Percentiles rank a stretch among this genome's conserved stretches.
These are phyloP conservation scores for Brenthis hecate DNA, from an alignment of 2,888 invertebrate species.

Conservation along the genomic window DNA sequence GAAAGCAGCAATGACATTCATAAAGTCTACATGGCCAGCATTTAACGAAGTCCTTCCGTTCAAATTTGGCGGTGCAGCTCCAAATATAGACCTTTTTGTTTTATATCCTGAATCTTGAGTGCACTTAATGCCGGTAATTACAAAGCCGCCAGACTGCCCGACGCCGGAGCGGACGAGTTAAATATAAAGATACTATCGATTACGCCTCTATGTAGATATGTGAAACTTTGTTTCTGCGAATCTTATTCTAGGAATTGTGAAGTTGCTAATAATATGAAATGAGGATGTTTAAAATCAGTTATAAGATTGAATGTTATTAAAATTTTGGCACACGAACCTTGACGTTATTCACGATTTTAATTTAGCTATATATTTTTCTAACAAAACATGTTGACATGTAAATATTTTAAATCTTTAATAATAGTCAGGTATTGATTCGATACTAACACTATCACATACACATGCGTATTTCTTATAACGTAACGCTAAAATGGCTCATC, in stretches of 20 bases:
- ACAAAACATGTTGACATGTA: too few relatives aligned
- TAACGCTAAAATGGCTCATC: too few relatives aligned
- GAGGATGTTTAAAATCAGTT: background rate
- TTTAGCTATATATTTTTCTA: too few relatives aligned
- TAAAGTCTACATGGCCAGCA: background rate
- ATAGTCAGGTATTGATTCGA: background rate
- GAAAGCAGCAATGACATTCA: background rate
- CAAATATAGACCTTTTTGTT: slow-evolving; percentile 29
- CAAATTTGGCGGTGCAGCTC: slow-evolving; percentile 26
- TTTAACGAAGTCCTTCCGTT: slow-evolving; percentile 24
- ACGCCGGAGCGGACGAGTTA: slow-evolving; percentile 26
- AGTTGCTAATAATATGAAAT: background rate
- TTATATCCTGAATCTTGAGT: slow-evolving; percentile 8
- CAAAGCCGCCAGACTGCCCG: slow-evolving; percentile 29
- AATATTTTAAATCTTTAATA: background rate
- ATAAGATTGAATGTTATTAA: background rate
- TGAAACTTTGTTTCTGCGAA: background rate
- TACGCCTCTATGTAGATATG: slow-evolving; percentile 13
- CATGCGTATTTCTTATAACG: background rate
- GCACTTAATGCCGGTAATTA: slow-evolving; percentile 30
- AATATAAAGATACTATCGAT: slow-evolving; percentile 29
- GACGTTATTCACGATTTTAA: too few relatives aligned
- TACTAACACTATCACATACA: too few relatives aligned
- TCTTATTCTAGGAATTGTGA: background rate
- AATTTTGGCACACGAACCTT: too few relatives aligned